Conservation (phyloP, 2,888 invertebrate genomes). For the Hedychridium roseum region DNA sequence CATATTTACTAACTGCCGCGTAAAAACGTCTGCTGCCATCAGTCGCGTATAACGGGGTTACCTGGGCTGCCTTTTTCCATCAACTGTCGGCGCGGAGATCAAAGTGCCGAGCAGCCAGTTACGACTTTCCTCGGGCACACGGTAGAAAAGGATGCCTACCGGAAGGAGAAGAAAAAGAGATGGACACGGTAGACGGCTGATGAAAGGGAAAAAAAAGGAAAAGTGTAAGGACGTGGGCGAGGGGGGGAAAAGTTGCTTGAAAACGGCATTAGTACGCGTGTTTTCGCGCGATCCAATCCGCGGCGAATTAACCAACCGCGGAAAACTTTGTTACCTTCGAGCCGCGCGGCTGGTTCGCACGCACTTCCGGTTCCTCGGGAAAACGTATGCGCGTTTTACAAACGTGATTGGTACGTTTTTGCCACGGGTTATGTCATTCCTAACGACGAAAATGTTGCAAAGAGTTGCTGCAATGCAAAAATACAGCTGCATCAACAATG, state of each 20-base stretch:
- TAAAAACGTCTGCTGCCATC: constrained; percentile 34
- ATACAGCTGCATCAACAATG: too few relatives aligned
- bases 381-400: constrained; percentile 29
- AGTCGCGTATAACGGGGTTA: constrained; percentile 36
- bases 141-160: constrained; percentile 37
- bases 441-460: too few relatives aligned
- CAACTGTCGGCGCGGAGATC: constrained; percentile 40
- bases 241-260: constrained; percentile 26
- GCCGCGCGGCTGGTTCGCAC: constrained; percentile 33
- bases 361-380: constrained; percentile 38
- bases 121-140: constrained; percentile 36
- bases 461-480: too few relatives aligned
- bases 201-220: neutral
- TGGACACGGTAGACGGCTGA: neutral
- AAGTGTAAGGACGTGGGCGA: neutral
- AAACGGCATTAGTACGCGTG: constrained; percentile 46
- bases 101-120: constrained; percentile 36
- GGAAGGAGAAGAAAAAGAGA: constrained; percentile 19
- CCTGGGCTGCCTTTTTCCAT: constrained; percentile 41
- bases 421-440: too few relatives aligned
- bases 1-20: constrained; percentile 12
- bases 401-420: too few relatives aligned
- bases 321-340: constrained; percentile 51
- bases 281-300: constrained; percentile 55
- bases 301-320: constrained; percentile 50